Percentiles rank a stretch among this genome's conserved stretches.
Conservation (phyloP, 2,113 vertebrate genomes). For the Ailurus styani region DNA sequence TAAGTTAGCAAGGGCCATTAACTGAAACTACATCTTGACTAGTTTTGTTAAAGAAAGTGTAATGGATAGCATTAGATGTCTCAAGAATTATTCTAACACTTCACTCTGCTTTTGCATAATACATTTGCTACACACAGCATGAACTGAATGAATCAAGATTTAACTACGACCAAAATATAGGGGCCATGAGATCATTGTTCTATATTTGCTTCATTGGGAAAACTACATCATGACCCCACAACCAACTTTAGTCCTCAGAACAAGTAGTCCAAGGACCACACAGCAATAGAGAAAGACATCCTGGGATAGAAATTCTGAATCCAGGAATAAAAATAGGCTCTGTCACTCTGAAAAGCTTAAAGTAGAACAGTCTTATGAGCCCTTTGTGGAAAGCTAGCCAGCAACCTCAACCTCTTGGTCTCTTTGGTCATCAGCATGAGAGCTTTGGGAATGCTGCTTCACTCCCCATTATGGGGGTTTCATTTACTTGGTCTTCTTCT, state of each 20-base stretch:
- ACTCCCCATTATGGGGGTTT: rapidly evolving
- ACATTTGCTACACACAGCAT: neutral
- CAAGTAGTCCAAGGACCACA: neutral
- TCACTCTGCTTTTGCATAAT: neutral
- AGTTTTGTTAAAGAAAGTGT: neutral
- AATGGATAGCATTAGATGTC: neutral
- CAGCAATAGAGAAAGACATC: neutral
- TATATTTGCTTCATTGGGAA: neutral
- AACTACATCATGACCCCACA: neutral
- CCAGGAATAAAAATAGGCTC: neutral
- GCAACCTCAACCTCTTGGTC: neutral
- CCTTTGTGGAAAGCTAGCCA: neutral
- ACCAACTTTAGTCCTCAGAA: neutral
- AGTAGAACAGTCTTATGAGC: neutral
- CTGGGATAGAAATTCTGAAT: neutral
- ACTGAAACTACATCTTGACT: neutral
- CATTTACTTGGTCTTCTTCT: neutral
- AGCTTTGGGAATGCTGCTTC: neutral
- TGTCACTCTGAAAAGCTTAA: neutral
- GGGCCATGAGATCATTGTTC: neutral
- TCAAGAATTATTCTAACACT: neutral
- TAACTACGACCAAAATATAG: neutral
- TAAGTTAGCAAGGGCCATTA: neutral
- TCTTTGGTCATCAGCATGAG: neutral
- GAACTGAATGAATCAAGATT: slow-evolving; percentile 8